Evolutionary conservation across 2,113 vertebrate species (phyloP), one percentile per base, ranked within the genome.

Genomic region (Prolemur simus): DNA sequence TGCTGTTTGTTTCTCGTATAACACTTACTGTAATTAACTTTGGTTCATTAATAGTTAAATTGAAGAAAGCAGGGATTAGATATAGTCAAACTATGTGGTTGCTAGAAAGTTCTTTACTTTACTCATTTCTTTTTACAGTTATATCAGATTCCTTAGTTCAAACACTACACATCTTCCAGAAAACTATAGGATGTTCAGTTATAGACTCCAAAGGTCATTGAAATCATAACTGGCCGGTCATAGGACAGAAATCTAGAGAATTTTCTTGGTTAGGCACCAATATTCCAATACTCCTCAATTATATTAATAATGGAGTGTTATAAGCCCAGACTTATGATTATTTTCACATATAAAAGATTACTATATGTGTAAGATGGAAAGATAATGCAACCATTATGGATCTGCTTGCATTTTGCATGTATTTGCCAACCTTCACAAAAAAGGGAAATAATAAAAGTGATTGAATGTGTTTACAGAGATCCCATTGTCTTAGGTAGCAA

Each of bases 11-110:
- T 94, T 92, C 42, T 68, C 54, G 94, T 0, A 58, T 32, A 82
- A 52, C 13, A 89, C 63, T 87, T 68, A 86, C 77, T 93, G 58
- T 74, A 89, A 83, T 93, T 89, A 77, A 91, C 60, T 84, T 73
- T 47, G 49, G 1, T 80, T 89, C 29, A 63, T 87, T 96, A 2
- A 5, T 66, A 74, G 18, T 80, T 92, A 83, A 92, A 78, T 18
- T 81, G 39, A 92, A 21, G 17, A 92, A 81, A 81, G n/a, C 14
- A 81, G 45, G 73, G 27, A 87, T 54, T 76, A 78, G 52, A 64
- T 76, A 66, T 21, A 83, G 13, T 89, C 87, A 54, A 74, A 56
- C 2, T 17, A 71, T 63, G 42, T 45, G 47, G 27, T 29, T 15
- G 39, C 15, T 76, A 63, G 12, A 23, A 87, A 87, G 23, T 47